phyloP scores from a whole-genome alignment of 2,113 vertebrate genomes.

The Electrona antarctica region DNA sequence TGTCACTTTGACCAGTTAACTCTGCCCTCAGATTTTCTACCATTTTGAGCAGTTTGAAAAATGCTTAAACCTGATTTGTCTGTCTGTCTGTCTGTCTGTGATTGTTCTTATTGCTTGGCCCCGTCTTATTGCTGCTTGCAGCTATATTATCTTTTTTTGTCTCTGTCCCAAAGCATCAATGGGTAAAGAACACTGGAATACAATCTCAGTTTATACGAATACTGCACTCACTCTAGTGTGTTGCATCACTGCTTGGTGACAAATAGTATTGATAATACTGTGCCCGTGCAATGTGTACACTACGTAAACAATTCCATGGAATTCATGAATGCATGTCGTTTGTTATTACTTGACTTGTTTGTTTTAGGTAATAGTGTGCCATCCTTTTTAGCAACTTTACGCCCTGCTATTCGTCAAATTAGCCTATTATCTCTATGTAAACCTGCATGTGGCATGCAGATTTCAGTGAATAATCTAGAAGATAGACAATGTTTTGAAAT shows the following conservation, averaged over 20 bases:
- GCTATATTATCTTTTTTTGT: neutral
- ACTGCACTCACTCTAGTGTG: neutral
- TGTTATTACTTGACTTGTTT: slow-evolving; percentile 47
- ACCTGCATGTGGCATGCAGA: slow-evolving; percentile 62
- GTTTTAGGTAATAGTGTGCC: slow-evolving; percentile 55
- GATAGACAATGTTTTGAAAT: slow-evolving; percentile 75
- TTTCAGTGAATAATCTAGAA: slow-evolving; percentile 76
- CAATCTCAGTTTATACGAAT: slow-evolving; percentile 24
- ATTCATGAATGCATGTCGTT: slow-evolving; percentile 39
- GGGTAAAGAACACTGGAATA: neutral
- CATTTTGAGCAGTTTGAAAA: too few relatives aligned
- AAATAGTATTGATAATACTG: slow-evolving; percentile 17
- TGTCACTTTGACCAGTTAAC: too few relatives aligned
- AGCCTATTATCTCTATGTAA: slow-evolving; percentile 40
- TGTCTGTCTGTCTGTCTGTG: neutral
- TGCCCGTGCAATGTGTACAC: slow-evolving; percentile 28
- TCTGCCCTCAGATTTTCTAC: too few relatives aligned
- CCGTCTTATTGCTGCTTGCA: too few relatives aligned
- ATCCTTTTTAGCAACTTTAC: slow-evolving; percentile 47
- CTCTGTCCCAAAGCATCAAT: slow-evolving; percentile 6
- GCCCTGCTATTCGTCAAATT: slow-evolving; percentile 57
- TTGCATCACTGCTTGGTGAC: slow-evolving; percentile 5
- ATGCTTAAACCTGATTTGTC: neutral
- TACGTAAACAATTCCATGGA: slow-evolving; percentile 24
- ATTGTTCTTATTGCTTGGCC: too few relatives aligned